phyloP scores from a whole-genome alignment of 2,888 invertebrate species.

The Diadegma fenestrale region DNA sequence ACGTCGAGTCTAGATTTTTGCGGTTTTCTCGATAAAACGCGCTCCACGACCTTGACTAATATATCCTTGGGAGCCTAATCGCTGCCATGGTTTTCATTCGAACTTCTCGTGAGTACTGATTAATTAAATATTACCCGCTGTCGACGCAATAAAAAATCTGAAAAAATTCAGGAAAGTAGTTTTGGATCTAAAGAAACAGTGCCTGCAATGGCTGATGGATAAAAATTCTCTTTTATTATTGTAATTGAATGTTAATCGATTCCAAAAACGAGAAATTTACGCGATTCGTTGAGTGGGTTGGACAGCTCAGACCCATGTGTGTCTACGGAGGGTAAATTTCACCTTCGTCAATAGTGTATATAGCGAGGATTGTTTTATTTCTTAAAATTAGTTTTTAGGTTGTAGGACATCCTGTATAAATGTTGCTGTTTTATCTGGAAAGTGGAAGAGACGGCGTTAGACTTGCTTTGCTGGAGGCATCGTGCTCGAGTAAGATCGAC shows the following conservation, averaged over 20 bases:
- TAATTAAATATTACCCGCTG: too few relatives aligned
- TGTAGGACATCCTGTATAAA: slow-evolving; percentile 25
- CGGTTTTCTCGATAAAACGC: neutral
- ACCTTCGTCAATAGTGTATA: neutral
- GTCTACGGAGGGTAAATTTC: neutral
- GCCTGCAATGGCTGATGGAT: too few relatives aligned
- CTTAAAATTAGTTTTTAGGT: neutral
- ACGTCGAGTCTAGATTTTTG: neutral
- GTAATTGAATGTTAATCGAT: too few relatives aligned
- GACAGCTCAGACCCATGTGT: too few relatives aligned
- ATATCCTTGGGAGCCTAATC: neutral
- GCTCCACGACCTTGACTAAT: neutral
- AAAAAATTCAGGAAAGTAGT: too few relatives aligned
- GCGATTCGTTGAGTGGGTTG: too few relatives aligned
- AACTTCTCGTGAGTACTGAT: too few relatives aligned
- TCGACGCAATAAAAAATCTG: too few relatives aligned
- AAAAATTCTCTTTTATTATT: too few relatives aligned
- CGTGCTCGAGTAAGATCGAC: slow-evolving; percentile 35
- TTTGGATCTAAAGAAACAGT: too few relatives aligned
- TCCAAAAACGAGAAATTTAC: too few relatives aligned
- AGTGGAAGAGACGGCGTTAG: slow-evolving; percentile 55
- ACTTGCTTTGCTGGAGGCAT: slow-evolving; percentile 50
- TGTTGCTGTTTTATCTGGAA: slow-evolving; percentile 63
- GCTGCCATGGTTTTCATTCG: neutral
- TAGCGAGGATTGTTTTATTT: neutral